Base-by-base conservation (phyloP, 2,797 vertebrate species). In the Cygnus olor region DNA sequence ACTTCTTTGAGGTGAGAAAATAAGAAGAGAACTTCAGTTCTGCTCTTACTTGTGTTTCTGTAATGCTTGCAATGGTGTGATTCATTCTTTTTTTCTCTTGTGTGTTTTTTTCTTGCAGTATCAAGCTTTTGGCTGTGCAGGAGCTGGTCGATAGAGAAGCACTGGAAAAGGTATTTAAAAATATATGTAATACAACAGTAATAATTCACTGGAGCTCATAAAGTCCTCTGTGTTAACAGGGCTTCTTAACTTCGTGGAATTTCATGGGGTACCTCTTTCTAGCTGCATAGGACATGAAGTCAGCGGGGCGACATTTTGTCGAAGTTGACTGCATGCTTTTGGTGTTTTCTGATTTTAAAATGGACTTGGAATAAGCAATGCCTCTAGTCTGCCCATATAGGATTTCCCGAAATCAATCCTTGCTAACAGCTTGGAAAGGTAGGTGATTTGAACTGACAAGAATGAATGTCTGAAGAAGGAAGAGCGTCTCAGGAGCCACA, bases 91-190 rank as follows among this genome's bases (percentile, higher is more conserved):
- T 74, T 74, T 54, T 86, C 64, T 89, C 72, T 64, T 19, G 6
- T n/a, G 30, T 77, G 21, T 69, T 65, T 73, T 51, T 97, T 63
- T 96, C 88, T 97, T 97, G 36, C 97, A 99, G 99, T 97, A 98
- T 99, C 98, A 99, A 99, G 98, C 97, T 99, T 93, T 97, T 99
- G 97, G 99, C 99, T 22, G 99, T 99, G 60, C 99, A 99, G 97
- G 99, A 99, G 94, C 98, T 99, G 89, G 91, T 98, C 21, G 99
- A 99, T 92, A 98, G 94, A 95, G 99, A 99, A 92, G 99, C 98
- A 11, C 97, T 99, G 57, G 99, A 99, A 93, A 99, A 99, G 99
- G 98, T 98, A 98, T 74, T 94, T 78, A 77, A 89, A 87, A 95
- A 47, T 76, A 51, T 19, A 70, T 80, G 80, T 63, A 56, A 21